Evolutionary conservation across 2,888 invertebrate genomes (phyloP).

Genomic region (Helleia helle): DNA sequence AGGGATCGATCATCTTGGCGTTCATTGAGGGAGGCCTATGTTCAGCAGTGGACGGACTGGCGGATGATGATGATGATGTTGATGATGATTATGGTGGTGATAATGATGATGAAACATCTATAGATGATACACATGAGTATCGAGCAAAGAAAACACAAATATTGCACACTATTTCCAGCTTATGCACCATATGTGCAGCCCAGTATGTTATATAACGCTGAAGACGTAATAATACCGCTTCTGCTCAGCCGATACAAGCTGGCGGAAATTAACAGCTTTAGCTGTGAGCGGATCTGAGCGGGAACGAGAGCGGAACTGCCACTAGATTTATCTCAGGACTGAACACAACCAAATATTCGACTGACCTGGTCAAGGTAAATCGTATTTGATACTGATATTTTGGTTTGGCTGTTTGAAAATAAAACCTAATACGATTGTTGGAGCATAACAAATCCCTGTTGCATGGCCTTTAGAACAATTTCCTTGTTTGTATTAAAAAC

Average conservation of each 20-base stretch:
- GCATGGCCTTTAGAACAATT: not conserved
- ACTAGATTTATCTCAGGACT: constrained; percentile 41
- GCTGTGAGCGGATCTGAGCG: constrained; percentile 33
- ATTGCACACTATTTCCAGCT: too few species aligned
- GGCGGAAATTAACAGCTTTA: constrained; percentile 68
- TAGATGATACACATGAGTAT: too few species aligned
- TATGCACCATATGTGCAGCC: too few species aligned
- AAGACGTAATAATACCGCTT: constrained; percentile 63
- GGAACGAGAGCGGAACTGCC: constrained; percentile 38
- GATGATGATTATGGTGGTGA: too few species aligned
- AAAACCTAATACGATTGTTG: too few species aligned
- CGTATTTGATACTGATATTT: not conserved
- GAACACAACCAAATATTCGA: constrained; percentile 17
- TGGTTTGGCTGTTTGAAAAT: not conserved
- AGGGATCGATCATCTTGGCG: too few species aligned
- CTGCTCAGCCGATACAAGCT: constrained; percentile 55
- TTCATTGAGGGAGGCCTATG: too few species aligned
- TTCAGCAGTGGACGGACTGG: too few species aligned
- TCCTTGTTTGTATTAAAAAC: not conserved
- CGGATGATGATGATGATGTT: too few species aligned
- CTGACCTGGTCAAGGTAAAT: constrained; percentile 13
- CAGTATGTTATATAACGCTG: not conserved
- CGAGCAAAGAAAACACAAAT: too few species aligned
- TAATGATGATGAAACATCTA: too few species aligned
- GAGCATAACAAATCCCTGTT: too few species aligned